These are phyloP conservation scores for Clarias pachynema DNA, from an alignment of 2,797 vertebrate species.

Conservation along the genomic window DNA sequence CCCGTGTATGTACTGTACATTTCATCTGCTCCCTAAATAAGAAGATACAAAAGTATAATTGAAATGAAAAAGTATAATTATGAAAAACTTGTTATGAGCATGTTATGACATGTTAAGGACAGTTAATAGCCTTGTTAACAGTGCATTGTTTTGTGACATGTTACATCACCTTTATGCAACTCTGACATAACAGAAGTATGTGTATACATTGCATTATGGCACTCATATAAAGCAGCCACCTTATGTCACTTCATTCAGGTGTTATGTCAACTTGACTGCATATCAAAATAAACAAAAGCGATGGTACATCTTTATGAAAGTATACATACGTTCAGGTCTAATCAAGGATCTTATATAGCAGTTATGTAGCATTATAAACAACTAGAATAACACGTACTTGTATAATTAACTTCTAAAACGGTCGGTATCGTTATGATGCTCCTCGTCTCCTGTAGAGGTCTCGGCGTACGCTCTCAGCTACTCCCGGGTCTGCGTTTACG, in stretches of 20 bases:
- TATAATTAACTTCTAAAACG: neutral
- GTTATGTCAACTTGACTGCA: neutral
- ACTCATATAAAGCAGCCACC: neutral
- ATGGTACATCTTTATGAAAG: too few species aligned
- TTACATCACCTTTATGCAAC: neutral
- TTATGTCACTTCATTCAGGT: neutral
- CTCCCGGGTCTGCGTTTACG: conserved; percentile 43
- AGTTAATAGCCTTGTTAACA: too few species aligned
- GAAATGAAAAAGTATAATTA: too few species aligned
- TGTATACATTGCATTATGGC: neutral
- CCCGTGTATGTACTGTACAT: neutral
- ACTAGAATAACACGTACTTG: neutral
- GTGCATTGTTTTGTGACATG: neutral
- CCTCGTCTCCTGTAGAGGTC: conserved; percentile 30
- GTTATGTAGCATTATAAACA: neutral
- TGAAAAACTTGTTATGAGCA: too few species aligned
- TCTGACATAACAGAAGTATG: neutral
- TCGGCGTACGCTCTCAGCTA: conserved; percentile 20
- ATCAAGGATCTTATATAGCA: neutral
- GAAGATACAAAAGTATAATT: too few species aligned
- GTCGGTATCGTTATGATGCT: neutral
- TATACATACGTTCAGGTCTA: too few species aligned
- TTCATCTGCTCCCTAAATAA: neutral
- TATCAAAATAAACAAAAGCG: neutral
- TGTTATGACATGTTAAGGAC: too few species aligned